phyloP scores from a whole-genome alignment of 2,888 invertebrate genomes.

The Melanophora roralis region DNA sequence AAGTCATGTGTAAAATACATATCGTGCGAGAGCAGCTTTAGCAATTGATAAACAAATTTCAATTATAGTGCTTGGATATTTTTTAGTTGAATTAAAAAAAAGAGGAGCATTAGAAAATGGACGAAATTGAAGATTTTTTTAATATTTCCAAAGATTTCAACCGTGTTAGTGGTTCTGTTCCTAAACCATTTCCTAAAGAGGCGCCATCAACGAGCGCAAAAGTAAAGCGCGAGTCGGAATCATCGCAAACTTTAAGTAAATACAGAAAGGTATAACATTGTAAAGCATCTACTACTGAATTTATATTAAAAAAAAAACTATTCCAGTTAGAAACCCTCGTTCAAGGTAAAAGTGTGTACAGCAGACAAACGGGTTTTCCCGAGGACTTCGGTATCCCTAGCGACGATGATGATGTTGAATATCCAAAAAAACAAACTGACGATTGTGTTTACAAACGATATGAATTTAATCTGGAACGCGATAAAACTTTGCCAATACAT shows the following conservation, averaged over 20 bases:
- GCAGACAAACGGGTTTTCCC: conserved; percentile 33
- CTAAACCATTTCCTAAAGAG: conserved; percentile 49
- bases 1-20: too few relatives aligned
- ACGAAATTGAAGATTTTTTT: conserved; percentile 74
- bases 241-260: conserved; percentile 64
- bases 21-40: too few relatives aligned
- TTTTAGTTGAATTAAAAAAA: conserved; percentile 1
- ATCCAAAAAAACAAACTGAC: conserved; percentile 61
- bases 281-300: too few relatives aligned
- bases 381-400: conserved; percentile 68
- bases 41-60: too few relatives aligned
- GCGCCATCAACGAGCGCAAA: conserved; percentile 59
- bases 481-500: conserved; percentile 72
- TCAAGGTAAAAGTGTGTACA: not conserved
- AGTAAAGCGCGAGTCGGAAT: conserved; percentile 68
- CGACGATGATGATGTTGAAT: conserved; percentile 50
- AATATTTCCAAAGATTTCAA: conserved; percentile 74
- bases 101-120: conserved; percentile 66
- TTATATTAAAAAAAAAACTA: not conserved
- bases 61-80: too few relatives aligned
- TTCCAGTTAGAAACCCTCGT: conserved; percentile 2
- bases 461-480: conserved; percentile 69
- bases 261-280: conserved; percentile 27
- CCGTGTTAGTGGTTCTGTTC: conserved; percentile 64
- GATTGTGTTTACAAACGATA: conserved; percentile 70